Conservation (phyloP, 2,113 vertebrate genomes). For the Daphoenositta chrysoptera region DNA sequence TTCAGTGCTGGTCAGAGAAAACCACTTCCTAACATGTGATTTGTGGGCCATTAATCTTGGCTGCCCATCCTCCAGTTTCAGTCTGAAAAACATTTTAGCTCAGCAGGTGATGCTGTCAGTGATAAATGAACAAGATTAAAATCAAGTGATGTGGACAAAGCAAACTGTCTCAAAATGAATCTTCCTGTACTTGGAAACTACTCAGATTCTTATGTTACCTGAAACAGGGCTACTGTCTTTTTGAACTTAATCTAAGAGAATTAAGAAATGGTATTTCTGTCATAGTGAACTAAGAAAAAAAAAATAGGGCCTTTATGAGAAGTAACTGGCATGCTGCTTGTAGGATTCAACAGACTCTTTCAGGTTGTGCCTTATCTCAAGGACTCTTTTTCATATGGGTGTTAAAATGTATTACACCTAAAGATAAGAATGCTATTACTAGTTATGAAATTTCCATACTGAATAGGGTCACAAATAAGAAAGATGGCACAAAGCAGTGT, state of each 20-base stretch:
- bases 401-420: neutral
- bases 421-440: neutral
- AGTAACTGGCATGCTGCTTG: neutral
- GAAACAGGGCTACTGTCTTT: neutral
- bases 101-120: conserved; percentile 67
- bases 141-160: conserved; percentile 52
- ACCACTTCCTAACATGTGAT: conserved; percentile 9
- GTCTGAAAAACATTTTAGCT: conserved; percentile 55
- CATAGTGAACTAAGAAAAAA: neutral
- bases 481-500: neutral
- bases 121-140: conserved; percentile 65
- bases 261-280: neutral
- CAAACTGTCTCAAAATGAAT: conserved; percentile 31
- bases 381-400: neutral
- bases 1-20: conserved; percentile 34
- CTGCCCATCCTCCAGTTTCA: conserved; percentile 33
- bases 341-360: neutral
- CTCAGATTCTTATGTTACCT: neutral
- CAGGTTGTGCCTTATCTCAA: neutral
- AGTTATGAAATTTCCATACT: neutral
- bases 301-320: neutral
- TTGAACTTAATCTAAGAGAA: neutral
- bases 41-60: conserved; percentile 51
- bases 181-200: neutral
- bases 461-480: neutral